phyloP scores from a whole-genome alignment of 2,113 vertebrate species.

The Pycnonotus jocosus region DNA sequence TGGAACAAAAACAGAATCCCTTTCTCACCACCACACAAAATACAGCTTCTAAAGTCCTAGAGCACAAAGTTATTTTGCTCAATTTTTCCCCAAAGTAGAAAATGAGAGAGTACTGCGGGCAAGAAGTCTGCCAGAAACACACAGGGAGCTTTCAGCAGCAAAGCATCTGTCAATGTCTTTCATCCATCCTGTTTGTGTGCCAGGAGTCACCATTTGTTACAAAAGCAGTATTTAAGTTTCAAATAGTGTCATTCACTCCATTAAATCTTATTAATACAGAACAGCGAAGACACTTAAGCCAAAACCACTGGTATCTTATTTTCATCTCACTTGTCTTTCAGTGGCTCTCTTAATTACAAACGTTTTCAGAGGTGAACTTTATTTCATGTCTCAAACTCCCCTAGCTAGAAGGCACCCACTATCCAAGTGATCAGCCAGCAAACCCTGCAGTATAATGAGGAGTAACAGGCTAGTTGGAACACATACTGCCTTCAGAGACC shows the following conservation, averaged over 20 bases:
- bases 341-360: not conserved
- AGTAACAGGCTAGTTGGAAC: not conserved
- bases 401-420: not conserved
- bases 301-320: not conserved
- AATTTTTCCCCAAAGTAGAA: not conserved
- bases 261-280: not conserved
- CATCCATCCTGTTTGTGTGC: not conserved
- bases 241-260: not conserved
- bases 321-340: not conserved
- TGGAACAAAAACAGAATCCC: not conserved
- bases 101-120: not conserved
- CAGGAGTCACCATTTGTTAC: not conserved
- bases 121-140: not conserved
- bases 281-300: not conserved
- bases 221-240: not conserved
- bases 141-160: not conserved
- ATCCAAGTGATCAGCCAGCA: not conserved
- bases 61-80: not conserved
- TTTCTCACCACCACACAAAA: not conserved
- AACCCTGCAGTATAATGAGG: not conserved
- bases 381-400: not conserved
- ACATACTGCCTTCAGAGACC: not conserved
- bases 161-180: not conserved
- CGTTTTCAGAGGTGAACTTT: not conserved
- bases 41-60: not conserved